These are phyloP conservation scores for Echiichthys vipera DNA, from an alignment of 2,797 vertebrate genomes.

Conservation along the genomic window DNA sequence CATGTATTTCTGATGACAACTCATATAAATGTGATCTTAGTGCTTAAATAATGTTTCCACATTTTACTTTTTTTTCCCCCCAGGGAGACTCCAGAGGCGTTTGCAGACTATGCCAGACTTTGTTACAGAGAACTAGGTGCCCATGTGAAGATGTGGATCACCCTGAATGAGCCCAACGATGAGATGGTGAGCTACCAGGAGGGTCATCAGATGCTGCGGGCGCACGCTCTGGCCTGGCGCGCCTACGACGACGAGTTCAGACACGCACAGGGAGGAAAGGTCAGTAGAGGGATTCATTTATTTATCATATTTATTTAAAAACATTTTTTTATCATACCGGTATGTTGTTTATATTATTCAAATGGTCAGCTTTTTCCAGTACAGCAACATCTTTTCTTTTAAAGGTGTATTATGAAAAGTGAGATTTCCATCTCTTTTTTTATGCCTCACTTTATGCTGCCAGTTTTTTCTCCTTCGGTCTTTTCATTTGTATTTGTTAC, in stretches of 20 bases:
- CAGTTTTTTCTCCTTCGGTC: no score
- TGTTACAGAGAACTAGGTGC: constrained; percentile 91
- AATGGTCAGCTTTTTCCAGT: background rate
- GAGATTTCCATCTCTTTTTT: no score
- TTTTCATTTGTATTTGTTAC: no score
- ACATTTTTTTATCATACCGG: background rate
- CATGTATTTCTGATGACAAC: no score
- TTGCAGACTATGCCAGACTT: constrained; percentile 90
- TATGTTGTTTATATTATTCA: background rate
- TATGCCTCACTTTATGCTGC: no score
- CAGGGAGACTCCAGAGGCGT: constrained; percentile 86
- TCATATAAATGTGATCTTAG: background rate
- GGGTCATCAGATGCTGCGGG: constrained; percentile 92
- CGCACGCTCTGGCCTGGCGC: constrained; percentile 92
- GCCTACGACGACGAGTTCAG: constrained; percentile 90
- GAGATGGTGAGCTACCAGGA: constrained; percentile 88
- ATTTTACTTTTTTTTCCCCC: background rate
- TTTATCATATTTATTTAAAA: background rate
- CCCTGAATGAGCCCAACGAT: constrained; percentile 91
- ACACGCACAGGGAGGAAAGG: constrained; percentile 87
- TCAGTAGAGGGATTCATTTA: constrained; percentile 43
- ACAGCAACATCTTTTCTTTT: background rate
- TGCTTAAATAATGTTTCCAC: background rate
- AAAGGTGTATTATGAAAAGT: no score
- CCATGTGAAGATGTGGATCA: constrained; percentile 95